Percentiles rank a stretch among this genome's conserved stretches.
Conservation (phyloP, 2,113 vertebrate species). For the Thunnus thynnus region DNA sequence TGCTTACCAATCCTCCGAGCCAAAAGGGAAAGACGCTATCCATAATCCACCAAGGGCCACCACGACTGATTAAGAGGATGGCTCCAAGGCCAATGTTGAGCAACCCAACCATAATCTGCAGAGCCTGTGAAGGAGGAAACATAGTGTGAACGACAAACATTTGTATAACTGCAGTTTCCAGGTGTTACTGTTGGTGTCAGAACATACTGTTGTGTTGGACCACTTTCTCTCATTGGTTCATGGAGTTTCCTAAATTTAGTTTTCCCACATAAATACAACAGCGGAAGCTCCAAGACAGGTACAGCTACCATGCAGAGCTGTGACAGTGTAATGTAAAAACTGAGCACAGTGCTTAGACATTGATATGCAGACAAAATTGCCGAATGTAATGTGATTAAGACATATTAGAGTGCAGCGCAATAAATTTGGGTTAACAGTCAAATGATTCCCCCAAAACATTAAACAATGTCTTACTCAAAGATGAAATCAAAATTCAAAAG, state of each 20-base stretch:
- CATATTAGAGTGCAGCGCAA: too few relatives aligned
- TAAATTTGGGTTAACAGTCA: too few relatives aligned
- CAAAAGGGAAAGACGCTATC: not conserved
- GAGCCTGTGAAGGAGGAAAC: conserved; percentile 56
- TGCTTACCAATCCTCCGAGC: conserved; percentile 74
- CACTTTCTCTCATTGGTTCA: not conserved
- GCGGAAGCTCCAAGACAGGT: not conserved
- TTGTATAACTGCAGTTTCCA: not conserved
- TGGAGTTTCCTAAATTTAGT: not conserved
- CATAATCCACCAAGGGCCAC: fast-evolving
- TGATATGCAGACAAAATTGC: too few relatives aligned
- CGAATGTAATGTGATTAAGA: too few relatives aligned
- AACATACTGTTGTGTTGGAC: not conserved
- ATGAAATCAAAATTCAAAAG: not conserved
- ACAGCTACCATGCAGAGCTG: not conserved
- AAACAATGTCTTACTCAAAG: not conserved
- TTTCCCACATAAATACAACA: not conserved
- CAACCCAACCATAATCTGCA: conserved; percentile 79
- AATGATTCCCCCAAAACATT: not conserved
- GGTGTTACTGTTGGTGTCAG: not conserved
- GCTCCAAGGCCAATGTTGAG: conserved; percentile 64
- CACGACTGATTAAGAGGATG: fast-evolving
- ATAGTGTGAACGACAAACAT: not conserved
- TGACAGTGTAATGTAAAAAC: not conserved
- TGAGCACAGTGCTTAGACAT: too few relatives aligned